Conservation (phyloP, 2,797 vertebrate genomes). For the Myotis vivesi region DNA sequence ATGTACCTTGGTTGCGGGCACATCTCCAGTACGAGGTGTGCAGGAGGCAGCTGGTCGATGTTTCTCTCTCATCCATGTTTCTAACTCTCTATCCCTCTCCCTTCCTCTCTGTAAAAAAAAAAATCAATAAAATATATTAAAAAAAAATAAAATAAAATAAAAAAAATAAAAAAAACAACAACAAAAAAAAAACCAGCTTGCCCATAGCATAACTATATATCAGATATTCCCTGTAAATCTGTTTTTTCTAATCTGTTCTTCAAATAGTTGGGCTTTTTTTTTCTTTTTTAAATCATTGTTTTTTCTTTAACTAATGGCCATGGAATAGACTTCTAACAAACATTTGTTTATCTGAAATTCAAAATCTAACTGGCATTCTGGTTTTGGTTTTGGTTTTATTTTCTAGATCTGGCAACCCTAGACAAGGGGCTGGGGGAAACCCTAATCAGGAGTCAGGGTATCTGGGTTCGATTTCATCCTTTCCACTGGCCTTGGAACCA, state of each 20-base stretch:
- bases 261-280: not conserved
- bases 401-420: not conserved
- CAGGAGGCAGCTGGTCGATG: too few species aligned
- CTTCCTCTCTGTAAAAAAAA: too few species aligned
- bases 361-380: not conserved
- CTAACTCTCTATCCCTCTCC: too few species aligned
- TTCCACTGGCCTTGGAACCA: not conserved
- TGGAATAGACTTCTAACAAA: not conserved
- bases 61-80: too few species aligned
- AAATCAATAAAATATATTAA: too few species aligned
- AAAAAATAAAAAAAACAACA: too few species aligned
- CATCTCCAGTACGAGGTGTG: too few species aligned
- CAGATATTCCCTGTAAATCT: not conserved
- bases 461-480: not conserved
- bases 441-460: not conserved
- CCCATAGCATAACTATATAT: not conserved
- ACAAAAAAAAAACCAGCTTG: not conserved
- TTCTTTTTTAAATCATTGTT: too few species aligned
- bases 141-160: too few species aligned
- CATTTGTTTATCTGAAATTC: constrained; percentile 2
- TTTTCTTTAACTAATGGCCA: not conserved
- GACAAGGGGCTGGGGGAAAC: not conserved
- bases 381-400: not conserved
- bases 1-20: too few species aligned
- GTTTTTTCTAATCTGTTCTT: not conserved